These are phyloP conservation scores for Danio aesculapii DNA, from an alignment of 2,797 vertebrate genomes.

Conservation along the genomic window DNA sequence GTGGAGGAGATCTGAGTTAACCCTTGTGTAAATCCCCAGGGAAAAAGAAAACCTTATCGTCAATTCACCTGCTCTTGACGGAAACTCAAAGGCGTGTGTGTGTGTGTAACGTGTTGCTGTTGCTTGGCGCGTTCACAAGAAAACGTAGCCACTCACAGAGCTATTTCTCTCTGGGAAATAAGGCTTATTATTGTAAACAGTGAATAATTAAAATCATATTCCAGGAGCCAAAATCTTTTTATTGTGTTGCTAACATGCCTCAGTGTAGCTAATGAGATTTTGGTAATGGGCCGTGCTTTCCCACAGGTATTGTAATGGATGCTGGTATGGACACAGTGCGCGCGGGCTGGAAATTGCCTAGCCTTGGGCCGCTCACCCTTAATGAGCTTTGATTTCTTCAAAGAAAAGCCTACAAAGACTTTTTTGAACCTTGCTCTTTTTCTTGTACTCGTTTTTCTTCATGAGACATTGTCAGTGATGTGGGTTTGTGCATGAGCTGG, in stretches of 20 bases:
- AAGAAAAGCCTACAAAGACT: constrained; percentile 18
- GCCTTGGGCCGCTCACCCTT: constrained; percentile 50
- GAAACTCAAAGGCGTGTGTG: not conserved
- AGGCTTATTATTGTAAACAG: constrained; percentile 50
- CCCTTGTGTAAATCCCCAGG: not conserved
- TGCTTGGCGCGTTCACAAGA: not conserved
- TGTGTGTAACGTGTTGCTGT: not conserved
- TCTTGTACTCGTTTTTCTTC: constrained; percentile 2
- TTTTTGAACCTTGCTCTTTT: constrained; percentile 41
- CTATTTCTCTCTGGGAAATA: constrained; percentile 33
- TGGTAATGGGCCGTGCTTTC: constrained; percentile 59
- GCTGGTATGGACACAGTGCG: constrained; percentile 45
- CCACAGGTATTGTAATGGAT: constrained; percentile 56
- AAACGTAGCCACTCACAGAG: not conserved
- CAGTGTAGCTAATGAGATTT: constrained; percentile 60
- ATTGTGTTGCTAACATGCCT: constrained; percentile 55
- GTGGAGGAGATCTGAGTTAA: not conserved
- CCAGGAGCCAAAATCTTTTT: constrained; percentile 47
- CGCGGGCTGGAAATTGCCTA: constrained; percentile 47
- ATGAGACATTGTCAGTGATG: not conserved
- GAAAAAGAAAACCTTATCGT: not conserved
- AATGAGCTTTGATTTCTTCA: constrained; percentile 60
- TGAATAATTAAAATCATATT: constrained; percentile 52
- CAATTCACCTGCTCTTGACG: constrained; percentile 35
- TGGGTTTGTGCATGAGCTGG: not conserved